Conservation (phyloP, 2,888 invertebrate genomes). For the Scaeva pyrastri region DNA sequence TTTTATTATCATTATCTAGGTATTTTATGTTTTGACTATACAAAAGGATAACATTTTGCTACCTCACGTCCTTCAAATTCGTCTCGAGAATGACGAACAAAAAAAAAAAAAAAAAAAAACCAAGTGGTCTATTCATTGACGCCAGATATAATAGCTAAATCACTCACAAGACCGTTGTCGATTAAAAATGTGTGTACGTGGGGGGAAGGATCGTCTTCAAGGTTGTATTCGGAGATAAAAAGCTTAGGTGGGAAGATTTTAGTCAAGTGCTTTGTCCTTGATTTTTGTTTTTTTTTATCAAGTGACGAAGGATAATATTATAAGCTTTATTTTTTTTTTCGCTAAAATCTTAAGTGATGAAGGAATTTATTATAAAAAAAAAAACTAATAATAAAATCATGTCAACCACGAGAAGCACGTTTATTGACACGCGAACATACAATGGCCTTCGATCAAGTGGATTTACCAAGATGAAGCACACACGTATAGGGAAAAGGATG, state of each 20-base stretch:
- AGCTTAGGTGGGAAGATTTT: conserved; percentile 2
- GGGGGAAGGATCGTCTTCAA: background rate
- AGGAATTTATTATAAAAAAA: background rate
- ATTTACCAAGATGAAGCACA: background rate
- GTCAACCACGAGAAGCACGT: background rate
- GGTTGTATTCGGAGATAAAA: background rate
- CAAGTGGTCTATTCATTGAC: conserved; percentile 14
- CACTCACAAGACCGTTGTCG: background rate
- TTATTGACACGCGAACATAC: background rate
- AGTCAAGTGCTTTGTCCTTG: conserved; percentile 47
- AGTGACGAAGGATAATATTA: background rate
- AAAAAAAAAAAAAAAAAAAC: background rate
- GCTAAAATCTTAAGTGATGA: background rate
- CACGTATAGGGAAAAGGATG: no score
- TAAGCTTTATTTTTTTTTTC: conserved; percentile 6
- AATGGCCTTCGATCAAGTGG: background rate
- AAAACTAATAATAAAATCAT: background rate
- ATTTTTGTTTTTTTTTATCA: background rate
- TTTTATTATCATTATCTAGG: background rate
- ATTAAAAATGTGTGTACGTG: background rate
- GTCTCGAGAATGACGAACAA: no score
- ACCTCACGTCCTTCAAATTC: background rate
- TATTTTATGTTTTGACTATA: background rate
- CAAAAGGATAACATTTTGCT: background rate
- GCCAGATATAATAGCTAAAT: background rate